Evolutionary conservation across 2,888 invertebrate species (phyloP).

Genomic region (Callimorpha dominula): DNA sequence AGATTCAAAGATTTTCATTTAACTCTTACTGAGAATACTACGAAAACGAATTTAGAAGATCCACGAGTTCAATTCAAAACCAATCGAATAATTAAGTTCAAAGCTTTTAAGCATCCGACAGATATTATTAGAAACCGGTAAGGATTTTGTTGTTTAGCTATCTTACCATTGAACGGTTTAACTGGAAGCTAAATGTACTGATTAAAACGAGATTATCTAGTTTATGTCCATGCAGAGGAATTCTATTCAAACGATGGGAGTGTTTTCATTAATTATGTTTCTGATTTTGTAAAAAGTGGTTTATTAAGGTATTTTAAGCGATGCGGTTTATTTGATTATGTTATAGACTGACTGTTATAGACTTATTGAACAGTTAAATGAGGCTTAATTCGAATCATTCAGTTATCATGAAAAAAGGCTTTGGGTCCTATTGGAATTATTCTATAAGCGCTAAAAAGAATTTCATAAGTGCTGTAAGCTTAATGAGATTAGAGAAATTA

Average conservation of each 20-base stretch:
- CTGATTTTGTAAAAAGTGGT: conserved; percentile 48
- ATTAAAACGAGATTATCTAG: conserved; percentile 68
- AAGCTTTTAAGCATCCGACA: conserved; percentile 68
- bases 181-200: conserved; percentile 63
- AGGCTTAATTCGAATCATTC: conserved; percentile 32
- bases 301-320: conserved; percentile 57
- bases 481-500: too few relatives aligned
- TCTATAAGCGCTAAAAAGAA: not conserved
- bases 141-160: conserved; percentile 61
- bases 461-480: not conserved
- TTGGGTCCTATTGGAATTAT: not conserved
- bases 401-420: not conserved
- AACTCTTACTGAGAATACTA: conserved; percentile 27
- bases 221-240: conserved; percentile 67
- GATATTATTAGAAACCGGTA: conserved; percentile 71
- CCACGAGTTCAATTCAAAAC: conserved; percentile 60
- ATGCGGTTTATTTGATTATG: conserved; percentile 32
- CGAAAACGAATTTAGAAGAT: conserved; percentile 47
- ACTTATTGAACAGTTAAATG: conserved; percentile 26
- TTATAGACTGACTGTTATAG: too few relatives aligned
- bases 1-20: not conserved
- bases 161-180: conserved; percentile 58
- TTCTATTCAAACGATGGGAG: conserved; percentile 61
- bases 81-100: conserved; percentile 70
- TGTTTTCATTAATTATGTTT: conserved; percentile 55